Evolutionary conservation across 53 echinoderm and acorn worm species (phyloP), one percentile per base, ranked within the genome.

Genomic region (Patiria pectinifera): DNA sequence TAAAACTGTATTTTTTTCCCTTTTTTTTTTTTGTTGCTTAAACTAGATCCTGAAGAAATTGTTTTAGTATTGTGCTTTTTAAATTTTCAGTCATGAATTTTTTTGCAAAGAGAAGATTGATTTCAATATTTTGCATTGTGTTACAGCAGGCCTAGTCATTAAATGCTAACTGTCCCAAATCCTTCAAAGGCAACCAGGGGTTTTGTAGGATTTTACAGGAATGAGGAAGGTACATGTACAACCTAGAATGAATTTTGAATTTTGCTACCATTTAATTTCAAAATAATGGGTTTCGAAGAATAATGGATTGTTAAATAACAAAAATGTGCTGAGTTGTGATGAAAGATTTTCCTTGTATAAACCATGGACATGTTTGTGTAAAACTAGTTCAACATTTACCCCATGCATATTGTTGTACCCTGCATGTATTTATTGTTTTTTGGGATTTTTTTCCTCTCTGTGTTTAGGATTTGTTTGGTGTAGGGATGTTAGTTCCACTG

Each of bases 381-480:
- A 6, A 59, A 13, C 14, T 63, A 63, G 24, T 22, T 23, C 72
- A 3, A 2, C 7, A 60, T 83, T 13, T 25, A 3, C 22, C 26
- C 62, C 53, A 24, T 1, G 5, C 5, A 83, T 24, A 66, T 4
- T 44, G 8, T 45, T 19, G 21, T 43, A 19, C 85, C 16, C 14
- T 18, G 6, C 12, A 45, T 18, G 6, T 46, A 69, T 2, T 53
- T 87, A 71, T 0, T 22, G 8, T 77, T 59, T 3, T 44, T 77
- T 87, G 8, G 13, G n/a, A 18, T 12, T 77, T 83, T 71, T 16
- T 76, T 84, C 46, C 71, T 77, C 15, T 62, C 47, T 43, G 2
- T n/a, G 35, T 66, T 24, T 92, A 96, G 96, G 96, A 96, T 78
- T 91, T 96, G 62, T 95, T 96, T 95, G 96, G 94, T 25, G 94